Evolutionary conservation across 2,888 invertebrate species (phyloP), one percentile per base, ranked within the genome.

Genomic region (Eristalis tenax): DNA sequence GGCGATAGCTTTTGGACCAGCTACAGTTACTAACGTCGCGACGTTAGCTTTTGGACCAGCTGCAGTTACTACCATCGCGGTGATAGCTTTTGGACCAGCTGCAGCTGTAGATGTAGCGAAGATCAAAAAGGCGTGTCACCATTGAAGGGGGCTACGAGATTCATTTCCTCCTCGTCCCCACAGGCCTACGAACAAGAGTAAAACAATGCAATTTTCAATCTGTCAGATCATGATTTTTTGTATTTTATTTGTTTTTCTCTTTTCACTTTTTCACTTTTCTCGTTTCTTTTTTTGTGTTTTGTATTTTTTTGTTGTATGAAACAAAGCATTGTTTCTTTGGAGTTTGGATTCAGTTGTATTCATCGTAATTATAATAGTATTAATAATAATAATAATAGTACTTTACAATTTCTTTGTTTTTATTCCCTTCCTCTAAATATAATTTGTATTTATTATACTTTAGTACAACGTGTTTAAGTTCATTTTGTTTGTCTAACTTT

Each of bases 301-400:
- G 35, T 11, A 35, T 70, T 77, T 63, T 63, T 28, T 68, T 76
- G 79, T 87, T 71, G 75, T 80, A 73, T 83, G 87, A 87, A 87
- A 87, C 83, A 83, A 78, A 80, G 83, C 75, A 83, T 87, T 87
- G 87, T 87, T 87, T 87, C 87, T 87, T 87, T 87, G 87, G 87
- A 87, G 79, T 87, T 83, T 87, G 83, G 79, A 59, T 83, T 80
- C 26, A 26, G 38, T 87, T 83, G 65, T 66, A 83, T 83, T 85
- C 74, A 70, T 56, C 71, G 79, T 79, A 69, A 64, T 82, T 40
- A 65, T 83, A 64, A 69, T 59, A 65, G 70, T 78, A 50, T 64
- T 71, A 64, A 64, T 77, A 76, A 69, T 81, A 68, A 64, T 78
- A 77, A 66, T 75, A 83, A 56, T 77, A 63, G 32, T 85, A 69